Base-by-base conservation (phyloP, 2,113 vertebrate species). In the Tupaia chinensis region DNA sequence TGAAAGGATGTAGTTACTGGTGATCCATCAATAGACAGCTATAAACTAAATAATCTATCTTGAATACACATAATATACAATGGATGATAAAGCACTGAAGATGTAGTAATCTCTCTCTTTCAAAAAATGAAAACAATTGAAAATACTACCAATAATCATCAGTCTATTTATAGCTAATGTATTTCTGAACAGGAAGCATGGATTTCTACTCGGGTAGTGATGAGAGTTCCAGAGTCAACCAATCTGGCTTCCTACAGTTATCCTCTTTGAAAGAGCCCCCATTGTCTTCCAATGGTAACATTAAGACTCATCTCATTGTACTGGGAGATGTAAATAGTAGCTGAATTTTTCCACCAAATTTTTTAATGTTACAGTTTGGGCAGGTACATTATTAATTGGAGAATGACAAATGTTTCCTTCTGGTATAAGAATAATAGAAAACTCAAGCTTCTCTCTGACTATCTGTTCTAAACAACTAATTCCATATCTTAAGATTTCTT, bases 401-500 rank as follows among this genome's bases (percentile, higher is more conserved):
- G 20, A 95, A 92, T 68, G 32, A 90, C 44, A 92, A 80, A 29
- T 85, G 63, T 56, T 94, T 96, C 20, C 77, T 34, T 79, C 15
- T 76, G 61, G 1, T 13, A 95, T 82, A 78, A 53, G 25, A 89
- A 65, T 87, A 25, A 87, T 10, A 81, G 74, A 92, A 95, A 92
- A 91, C 19, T 15, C 60, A 92, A 79, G 44, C 29, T 79, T 96
- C 72, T 29, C 56, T 86, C 69, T 91, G 63, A 73, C 34, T 91
- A 44, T 20, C 32, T 91, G n/a, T n/a, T 90, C 29, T 54, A 82
- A 10, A 89, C 22, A 89, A 23, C 34, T 44, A 89, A 76, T 87
- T 82, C 27, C 19, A 58, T 60, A 54, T 56, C 66, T 83, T 73
- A 82, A 69, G 34, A 58, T 95, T 78, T 87, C 15, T 81, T 93